A percentile compares a stretch with the other conserved stretches of the same genome.
Evolutionary conservation across 2,888 invertebrate species (phyloP).

Genomic region (Xylophagus ater): DNA sequence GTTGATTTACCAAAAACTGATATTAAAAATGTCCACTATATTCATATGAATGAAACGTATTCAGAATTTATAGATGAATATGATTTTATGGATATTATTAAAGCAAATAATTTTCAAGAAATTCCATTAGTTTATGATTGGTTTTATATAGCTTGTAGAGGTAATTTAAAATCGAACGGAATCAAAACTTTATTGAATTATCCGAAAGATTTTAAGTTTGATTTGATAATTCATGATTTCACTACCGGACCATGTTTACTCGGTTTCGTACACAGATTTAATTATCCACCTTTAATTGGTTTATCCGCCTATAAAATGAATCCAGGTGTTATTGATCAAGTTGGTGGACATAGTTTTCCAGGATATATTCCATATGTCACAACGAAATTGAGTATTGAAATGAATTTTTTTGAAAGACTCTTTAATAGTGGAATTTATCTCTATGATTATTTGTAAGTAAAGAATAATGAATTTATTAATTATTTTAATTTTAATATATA

Average conservation of each 20-base stretch:
- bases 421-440: constrained; percentile 19
- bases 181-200: constrained; percentile 5
- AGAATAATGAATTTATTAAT: no score
- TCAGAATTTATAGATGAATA: constrained; percentile 10
- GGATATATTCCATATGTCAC: constrained; percentile 18
- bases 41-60: constrained; percentile 25
- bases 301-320: constrained; percentile 15
- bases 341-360: constrained; percentile 17
- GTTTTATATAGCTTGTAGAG: no score
- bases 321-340: constrained; percentile 10
- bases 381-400: no score
- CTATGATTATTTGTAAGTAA: constrained; percentile 12
- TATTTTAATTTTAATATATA: constrained; percentile 15
- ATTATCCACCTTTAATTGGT: constrained; percentile 8
- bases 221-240: constrained; percentile 5
- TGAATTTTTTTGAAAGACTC: constrained; percentile 24
- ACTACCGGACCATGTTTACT: constrained; percentile 1
- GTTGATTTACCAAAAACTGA: constrained; percentile 12
- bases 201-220: constrained; percentile 4
- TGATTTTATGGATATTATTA: no score
- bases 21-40: constrained; percentile 21
- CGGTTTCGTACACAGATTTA: constrained; percentile 4
- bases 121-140: no score
- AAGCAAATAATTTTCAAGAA: no score
- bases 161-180: constrained; percentile 6